Evolutionary conservation across 2,797 vertebrate genomes (phyloP).

Genomic region (Peromyscus eremicus): DNA sequence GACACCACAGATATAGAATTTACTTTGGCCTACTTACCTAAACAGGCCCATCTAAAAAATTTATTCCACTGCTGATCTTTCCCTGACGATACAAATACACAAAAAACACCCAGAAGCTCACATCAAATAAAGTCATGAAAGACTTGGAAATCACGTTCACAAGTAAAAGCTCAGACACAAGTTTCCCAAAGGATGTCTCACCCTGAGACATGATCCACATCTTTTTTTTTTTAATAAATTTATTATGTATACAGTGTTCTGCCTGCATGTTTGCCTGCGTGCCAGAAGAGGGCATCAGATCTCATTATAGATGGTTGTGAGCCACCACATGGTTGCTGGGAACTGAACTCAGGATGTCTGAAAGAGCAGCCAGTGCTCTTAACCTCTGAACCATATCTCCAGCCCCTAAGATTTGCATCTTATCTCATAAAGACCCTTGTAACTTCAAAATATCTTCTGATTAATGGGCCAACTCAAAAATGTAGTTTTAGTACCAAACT

Average conservation of each 20-base stretch:
- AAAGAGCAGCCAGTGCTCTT: too few species aligned
- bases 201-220: slow-evolving; percentile 40
- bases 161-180: slow-evolving; percentile 49
- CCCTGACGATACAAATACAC: not conserved
- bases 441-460: slow-evolving; percentile 51
- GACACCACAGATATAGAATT: not conserved
- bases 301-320: too few species aligned
- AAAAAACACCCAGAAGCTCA: slow-evolving; percentile 24
- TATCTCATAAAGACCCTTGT: slow-evolving; percentile 5
- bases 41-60: not conserved
- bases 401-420: not conserved
- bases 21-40: not conserved
- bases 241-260: too few species aligned
- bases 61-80: not conserved
- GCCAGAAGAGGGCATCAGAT: too few species aligned
- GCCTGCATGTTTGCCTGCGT: too few species aligned
- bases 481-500: slow-evolving; percentile 40
- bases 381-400: too few species aligned
- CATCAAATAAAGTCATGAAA: slow-evolving; percentile 41
- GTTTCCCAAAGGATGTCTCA: slow-evolving; percentile 14
- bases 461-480: slow-evolving; percentile 38
- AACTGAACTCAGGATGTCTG: too few species aligned
- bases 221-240: too few species aligned
- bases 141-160: slow-evolving; percentile 46
- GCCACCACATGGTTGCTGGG: too few species aligned